Evolutionary conservation across 2,888 invertebrate genomes (phyloP).

Genomic region (Chaetogeoica ovagalla): DNA sequence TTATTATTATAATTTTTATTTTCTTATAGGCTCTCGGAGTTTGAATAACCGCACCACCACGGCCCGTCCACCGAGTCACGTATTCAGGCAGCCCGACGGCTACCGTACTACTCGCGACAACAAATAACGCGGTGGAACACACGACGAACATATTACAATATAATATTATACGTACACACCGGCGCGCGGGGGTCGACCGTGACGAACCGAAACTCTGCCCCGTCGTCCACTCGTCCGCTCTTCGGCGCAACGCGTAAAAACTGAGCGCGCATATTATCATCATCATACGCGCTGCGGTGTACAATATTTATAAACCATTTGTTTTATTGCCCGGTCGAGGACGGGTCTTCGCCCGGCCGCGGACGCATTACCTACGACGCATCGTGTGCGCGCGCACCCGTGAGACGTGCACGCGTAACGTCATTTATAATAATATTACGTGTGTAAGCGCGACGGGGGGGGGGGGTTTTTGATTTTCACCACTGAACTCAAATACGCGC

Average conservation of each 20-base stretch:
- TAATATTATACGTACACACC: no score
- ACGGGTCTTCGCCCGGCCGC: neutral
- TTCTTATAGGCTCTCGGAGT: neutral
- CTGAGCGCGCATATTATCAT: neutral
- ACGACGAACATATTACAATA: no score
- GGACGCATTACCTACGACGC: no score
- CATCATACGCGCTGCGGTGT: neutral
- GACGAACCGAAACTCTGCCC: conserved; percentile 23
- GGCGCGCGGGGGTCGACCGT: conserved; percentile 33
- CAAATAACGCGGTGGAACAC: no score
- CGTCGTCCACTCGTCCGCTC: neutral
- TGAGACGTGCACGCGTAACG: neutral
- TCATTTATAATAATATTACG: no score
- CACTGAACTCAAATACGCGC: no score
- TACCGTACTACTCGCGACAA: conserved; percentile 26
- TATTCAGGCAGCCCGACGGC: conserved; percentile 40
- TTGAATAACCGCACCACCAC: conserved; percentile 18
- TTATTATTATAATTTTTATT: conserved; percentile 12
- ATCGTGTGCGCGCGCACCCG: neutral
- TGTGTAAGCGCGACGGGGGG: neutral
- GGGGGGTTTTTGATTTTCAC: no score
- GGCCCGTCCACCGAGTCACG: conserved; percentile 43
- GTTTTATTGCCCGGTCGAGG: conserved; percentile 25
- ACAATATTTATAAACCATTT: conserved; percentile 23
- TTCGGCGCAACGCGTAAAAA: neutral